Evolutionary conservation across 2,888 invertebrate genomes (phyloP).

Genomic region (Fragum whitleyi): DNA sequence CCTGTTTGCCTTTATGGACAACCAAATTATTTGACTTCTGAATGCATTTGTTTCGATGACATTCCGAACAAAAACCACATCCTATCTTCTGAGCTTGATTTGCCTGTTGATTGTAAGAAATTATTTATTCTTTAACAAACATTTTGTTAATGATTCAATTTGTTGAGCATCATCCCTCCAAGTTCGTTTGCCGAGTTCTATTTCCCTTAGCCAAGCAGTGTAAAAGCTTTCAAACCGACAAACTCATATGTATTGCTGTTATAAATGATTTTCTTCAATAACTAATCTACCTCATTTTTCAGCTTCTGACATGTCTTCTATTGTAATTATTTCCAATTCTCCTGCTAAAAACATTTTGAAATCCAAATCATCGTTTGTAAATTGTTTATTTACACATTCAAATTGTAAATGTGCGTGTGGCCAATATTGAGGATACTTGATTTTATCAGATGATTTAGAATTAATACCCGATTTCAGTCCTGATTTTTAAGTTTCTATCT

Average conservation of each 20-base stretch:
- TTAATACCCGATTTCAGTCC: background rate
- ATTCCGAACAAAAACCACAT: too few species aligned
- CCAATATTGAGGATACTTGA: background rate
- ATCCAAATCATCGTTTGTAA: background rate
- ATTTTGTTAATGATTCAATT: background rate
- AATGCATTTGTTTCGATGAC: too few species aligned
- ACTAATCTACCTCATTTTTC: background rate
- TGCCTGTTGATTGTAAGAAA: background rate
- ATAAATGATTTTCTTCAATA: background rate
- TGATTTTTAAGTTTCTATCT: too few species aligned
- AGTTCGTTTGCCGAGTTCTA: slow-evolving; percentile 1
- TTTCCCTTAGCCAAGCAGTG: slow-evolving; percentile 10
- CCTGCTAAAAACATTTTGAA: slow-evolving; percentile 5
- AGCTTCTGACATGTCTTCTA: background rate
- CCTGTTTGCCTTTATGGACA: background rate
- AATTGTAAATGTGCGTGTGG: slow-evolving; percentile 1
- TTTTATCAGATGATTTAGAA: background rate
- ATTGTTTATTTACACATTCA: background rate
- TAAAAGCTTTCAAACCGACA: background rate
- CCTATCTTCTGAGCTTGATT: background rate
- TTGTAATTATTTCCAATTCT: slow-evolving; percentile 3
- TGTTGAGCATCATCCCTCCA: background rate
- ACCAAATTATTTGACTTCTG: background rate
- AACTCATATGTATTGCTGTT: slow-evolving; percentile 6
- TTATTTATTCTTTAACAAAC: slow-evolving; percentile 3